Base-by-base conservation (phyloP, 2,888 invertebrate genomes). In the Brachypalpus laphriformis region DNA sequence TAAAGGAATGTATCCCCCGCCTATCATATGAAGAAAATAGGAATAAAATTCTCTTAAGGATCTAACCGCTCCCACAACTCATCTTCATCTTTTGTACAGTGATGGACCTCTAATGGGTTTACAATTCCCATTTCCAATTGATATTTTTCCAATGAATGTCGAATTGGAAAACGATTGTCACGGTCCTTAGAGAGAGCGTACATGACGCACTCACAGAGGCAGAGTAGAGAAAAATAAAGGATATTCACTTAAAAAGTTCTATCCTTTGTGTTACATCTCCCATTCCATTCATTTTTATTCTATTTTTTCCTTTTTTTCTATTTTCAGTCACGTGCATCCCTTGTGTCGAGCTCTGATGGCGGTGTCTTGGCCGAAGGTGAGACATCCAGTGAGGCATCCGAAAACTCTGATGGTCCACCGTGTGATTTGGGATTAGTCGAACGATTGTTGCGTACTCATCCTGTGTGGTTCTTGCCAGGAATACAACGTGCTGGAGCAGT, bases 391-490 rank as follows among this genome's bases (percentile, higher is more conserved):
- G 94, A 94, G 89, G 94, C 94, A 87, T 94, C 94, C 6, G 93
- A 93, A 51, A 93, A 93, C 87, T 89, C 91, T 65, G 90, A 91
- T 87, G 89, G 89, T 86, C 95, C 95, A 86, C 96, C 96, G 87
- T 97, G 97, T 91, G 96, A 96, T 93, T 96, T 97, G 90, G 95
- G 96, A 20, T 93, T 97, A 87, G 93, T 97, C 90, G 98, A 98
- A 92, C 94, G 98, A 87, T 94, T 98, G 88, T 95, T 97, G 90
- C 94, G 97, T 87, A 97, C 97, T 34, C 98, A 98, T 92, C 97
- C 98, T 49, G 97, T 99, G 89, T 99, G 99, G 99, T 98, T 97
- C 92, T 93, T 98, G 85, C 97, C 98, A 0, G 97, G 97, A 42
- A 97, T 98, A 66, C 98, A 98, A 90, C 94, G 98, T 87, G 97